Base-by-base conservation (phyloP, 2,888 invertebrate species). In the Branchipolynoe longqiensis region DNA sequence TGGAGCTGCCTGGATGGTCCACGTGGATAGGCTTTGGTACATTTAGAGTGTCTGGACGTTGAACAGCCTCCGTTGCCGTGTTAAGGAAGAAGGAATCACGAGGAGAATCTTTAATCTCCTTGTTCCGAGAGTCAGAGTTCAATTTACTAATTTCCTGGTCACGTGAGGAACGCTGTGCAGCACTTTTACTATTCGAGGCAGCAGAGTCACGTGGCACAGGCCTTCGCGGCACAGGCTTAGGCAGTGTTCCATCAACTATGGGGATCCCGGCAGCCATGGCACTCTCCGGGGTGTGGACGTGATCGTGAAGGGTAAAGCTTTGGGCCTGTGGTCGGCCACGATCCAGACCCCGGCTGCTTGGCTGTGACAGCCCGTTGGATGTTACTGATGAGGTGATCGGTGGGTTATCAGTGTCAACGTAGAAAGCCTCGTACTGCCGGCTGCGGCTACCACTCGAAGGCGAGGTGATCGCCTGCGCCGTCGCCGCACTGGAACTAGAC, bases 91-190 rank as follows among this genome's bases (percentile, higher is more conserved):
- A 82, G 3, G 82, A 78, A 74, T 84, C 69, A 8, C 84, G 25
- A 36, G 82, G 58, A 12, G 56, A 33, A 38, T 81, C 82, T 64
- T 78, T 86, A 12, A 41, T 82, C 78, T 91, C 91, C 69, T 89
- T 89, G 8, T 88, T 88, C 87, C 91, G 91, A 87, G 92, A 91
- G 84, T 92, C 92, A 59, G 88, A 89, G 82, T 92, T 91, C 82
- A 93, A 92, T 88, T 93, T 93, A 83, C 90, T 91, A 18, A 92
- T 91, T 87, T 93, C 93, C 78, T 92, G 92, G 87, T 93, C 93
- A 14, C 92, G 62, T 3, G 84, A 48, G 18, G 40, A 58, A 38
- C 41, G 31, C 1, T 31, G 38, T 1, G 41, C n/a, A n/a, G n/a
- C n/a, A 40, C 41, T n/a, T 28, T 48, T 38, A 41, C 22, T 48